Percentiles rank a stretch among this genome's conserved stretches.
These are phyloP conservation scores for Artemisiospiza belli DNA, from an alignment of 2,113 vertebrate genomes.

Conservation along the genomic window DNA sequence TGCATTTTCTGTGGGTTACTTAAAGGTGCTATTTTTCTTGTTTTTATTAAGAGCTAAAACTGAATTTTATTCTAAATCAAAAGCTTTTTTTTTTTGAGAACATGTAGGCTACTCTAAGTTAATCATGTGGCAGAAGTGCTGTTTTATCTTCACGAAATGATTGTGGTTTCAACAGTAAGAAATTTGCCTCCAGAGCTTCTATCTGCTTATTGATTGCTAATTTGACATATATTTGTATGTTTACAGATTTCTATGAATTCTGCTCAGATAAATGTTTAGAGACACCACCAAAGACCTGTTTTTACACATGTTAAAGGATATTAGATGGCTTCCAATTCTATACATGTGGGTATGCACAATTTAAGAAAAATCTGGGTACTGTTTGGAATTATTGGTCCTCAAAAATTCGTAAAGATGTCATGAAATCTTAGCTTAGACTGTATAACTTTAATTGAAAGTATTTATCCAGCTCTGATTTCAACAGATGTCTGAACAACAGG, in stretches of 20 bases:
- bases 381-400: background rate
- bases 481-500: conserved; percentile 43
- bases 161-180: background rate
- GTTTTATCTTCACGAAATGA: background rate
- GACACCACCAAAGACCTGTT: background rate
- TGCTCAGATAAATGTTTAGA: background rate
- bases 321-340: background rate
- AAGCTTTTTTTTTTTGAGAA: background rate
- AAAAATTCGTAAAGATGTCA: background rate
- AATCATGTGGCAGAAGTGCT: background rate
- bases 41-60: background rate
- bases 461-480: conserved; percentile 57
- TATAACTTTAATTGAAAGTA: conserved; percentile 6
- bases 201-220: background rate
- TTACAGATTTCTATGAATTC: background rate
- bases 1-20: conserved; percentile 23
- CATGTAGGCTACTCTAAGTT: background rate
- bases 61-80: background rate
- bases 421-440: background rate
- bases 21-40: background rate
- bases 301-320: background rate
- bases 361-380: background rate
- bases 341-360: background rate
- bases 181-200: background rate
- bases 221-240: background rate